Percentiles rank a stretch among this genome's conserved stretches.
These are phyloP conservation scores for Epinotia nisella DNA, from an alignment of 2,888 invertebrate species.

Conservation along the genomic window DNA sequence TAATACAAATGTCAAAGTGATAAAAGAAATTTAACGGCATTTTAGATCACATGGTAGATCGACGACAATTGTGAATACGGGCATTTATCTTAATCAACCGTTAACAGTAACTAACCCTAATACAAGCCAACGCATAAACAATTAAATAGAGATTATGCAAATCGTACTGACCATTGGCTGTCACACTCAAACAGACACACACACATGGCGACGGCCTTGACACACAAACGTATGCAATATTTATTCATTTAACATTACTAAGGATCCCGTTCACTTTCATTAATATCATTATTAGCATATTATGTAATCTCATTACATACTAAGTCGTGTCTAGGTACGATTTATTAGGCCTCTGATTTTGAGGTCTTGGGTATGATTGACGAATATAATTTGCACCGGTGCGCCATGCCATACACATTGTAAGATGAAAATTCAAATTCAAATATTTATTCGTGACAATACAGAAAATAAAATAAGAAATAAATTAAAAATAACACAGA, in stretches of 20 bases:
- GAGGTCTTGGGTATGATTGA: background rate
- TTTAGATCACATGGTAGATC: too few species aligned
- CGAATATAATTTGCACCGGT: background rate
- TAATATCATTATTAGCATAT: constrained; percentile 42
- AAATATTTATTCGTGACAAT: too few species aligned
- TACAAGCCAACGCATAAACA: constrained; percentile 54
- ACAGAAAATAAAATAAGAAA: too few species aligned
- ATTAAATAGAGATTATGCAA: constrained; percentile 70
- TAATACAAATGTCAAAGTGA: too few species aligned
- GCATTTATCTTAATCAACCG: background rate
- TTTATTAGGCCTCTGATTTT: constrained; percentile 1
- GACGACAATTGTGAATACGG: too few species aligned
- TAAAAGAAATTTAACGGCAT: too few species aligned
- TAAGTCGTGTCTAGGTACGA: constrained; percentile 9
- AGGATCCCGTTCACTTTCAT: constrained; percentile 53
- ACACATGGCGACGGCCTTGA: constrained; percentile 60
- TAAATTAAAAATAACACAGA: too few species aligned
- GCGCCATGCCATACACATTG: background rate
- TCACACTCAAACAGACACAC: constrained; percentile 48
- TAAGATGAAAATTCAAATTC: too few species aligned
- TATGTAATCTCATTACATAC: constrained; percentile 38
- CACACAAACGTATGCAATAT: constrained; percentile 54
- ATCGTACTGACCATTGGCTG: constrained; percentile 56
- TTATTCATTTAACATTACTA: constrained; percentile 57
- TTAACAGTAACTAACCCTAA: background rate